Evolutionary conservation across 2,797 vertebrate species (phyloP), one percentile per base, ranked within the genome.

Genomic region (Neosilurus hyrtlii): DNA sequence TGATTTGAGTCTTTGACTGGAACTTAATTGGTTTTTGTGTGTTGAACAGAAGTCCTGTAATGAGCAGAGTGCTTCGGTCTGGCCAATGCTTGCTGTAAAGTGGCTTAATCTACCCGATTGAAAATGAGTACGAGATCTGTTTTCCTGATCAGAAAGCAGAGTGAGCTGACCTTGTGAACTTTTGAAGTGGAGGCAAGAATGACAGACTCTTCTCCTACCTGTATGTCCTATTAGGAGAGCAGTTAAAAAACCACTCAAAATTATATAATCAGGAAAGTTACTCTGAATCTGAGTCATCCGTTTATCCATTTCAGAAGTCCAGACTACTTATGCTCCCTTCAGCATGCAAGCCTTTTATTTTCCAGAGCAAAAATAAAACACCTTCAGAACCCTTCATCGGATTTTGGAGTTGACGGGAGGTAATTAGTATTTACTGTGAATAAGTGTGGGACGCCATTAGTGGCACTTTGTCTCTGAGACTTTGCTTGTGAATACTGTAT

Each of bases 341-440:
- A 72, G 61, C 35, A 79, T 70, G 70, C 24, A 4, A 0, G 18
- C 52, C 9, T 76, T 74, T 75, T 82, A 20, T 82, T 37, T 37
- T 72, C 67, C 76, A 84, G 49, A 63, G 49, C 76, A 82, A 84
- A 86, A 84, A 86, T 81, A 81, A 84, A 83, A 83, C 86, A 87
- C 82, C 83, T 88, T 80, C 63, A 65, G 68, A 26, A 63, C 56
- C 72, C 57, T 81, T 84, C 62, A 59, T 51, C 30, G 14, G 37
- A 84, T 83, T 79, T 51, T 52, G 37, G 62, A 7, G 72, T 67
- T 82, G 84, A 84, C 35, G 52, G 74, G 80, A 78, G 72, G 77
- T 86, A 87, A 88, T 88, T 87, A 83, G 86, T 87, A 76, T 88
- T 87, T 88, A 88, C 87, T 81, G 74, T 79, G 82, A 84, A 85